Conservation (phyloP, 2,797 vertebrate species). For the Oceanodroma leucorhoa region DNA sequence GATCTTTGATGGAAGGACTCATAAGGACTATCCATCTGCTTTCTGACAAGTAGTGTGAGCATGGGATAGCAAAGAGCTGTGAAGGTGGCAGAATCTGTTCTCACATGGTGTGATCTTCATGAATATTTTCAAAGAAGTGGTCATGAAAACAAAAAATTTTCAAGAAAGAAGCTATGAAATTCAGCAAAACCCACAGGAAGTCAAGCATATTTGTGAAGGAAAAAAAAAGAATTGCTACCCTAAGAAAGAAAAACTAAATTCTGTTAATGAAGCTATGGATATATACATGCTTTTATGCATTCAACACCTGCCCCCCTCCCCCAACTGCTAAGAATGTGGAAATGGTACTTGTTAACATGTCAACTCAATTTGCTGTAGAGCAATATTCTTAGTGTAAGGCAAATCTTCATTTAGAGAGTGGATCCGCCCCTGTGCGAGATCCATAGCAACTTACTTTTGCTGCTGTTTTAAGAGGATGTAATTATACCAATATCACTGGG, state of each 20-base stretch:
- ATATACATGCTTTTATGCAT: neutral
- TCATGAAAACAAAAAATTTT: neutral
- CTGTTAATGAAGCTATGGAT: neutral
- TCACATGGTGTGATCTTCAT: neutral
- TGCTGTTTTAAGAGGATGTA: neutral
- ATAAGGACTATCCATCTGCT: slow-evolving; percentile 26
- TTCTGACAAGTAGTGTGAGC: slow-evolving; percentile 39
- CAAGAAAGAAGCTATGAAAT: neutral
- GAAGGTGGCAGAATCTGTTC: slow-evolving; percentile 32
- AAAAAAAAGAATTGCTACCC: neutral
- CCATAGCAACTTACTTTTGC: neutral
- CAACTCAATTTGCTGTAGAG: neutral
- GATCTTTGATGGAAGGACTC: slow-evolving; percentile 25
- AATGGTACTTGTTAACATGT: neutral
- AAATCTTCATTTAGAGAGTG: neutral
- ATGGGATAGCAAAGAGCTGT: neutral
- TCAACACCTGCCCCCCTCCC: accelerated
- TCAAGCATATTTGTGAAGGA: neutral
- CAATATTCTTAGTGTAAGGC: neutral
- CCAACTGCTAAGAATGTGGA: neutral
- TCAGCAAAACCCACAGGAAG: neutral
- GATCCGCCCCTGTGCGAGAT: neutral
- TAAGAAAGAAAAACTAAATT: neutral
- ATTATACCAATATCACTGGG: neutral
- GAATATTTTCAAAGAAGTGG: slow-evolving; percentile 18